Percentiles rank a stretch among this genome's conserved stretches.
Evolutionary conservation across 2,797 vertebrate genomes (phyloP).

Genomic region (Helostoma temminkii): DNA sequence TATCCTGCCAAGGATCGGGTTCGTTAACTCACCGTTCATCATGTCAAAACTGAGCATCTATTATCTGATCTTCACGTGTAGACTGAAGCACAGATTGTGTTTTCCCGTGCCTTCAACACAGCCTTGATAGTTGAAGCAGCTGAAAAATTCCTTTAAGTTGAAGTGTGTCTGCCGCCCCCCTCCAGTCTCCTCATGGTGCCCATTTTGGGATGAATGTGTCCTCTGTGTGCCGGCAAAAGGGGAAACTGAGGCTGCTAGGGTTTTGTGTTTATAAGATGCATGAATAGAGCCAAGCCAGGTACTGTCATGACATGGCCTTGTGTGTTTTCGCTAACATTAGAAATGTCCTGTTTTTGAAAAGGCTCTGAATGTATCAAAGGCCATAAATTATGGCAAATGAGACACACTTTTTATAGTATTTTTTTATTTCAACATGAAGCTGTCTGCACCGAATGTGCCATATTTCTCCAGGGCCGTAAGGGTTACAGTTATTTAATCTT

Average conservation of each 20-base stretch:
- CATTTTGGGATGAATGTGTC: constrained; percentile 81
- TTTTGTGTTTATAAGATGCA: constrained; percentile 68
- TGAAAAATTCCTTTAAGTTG: constrained; percentile 66
- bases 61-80: constrained; percentile 59
- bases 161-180: constrained; percentile 61
- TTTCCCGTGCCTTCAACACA: constrained; percentile 49
- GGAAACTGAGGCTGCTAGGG: constrained; percentile 56
- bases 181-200: constrained; percentile 65
- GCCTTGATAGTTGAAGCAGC: constrained; percentile 59
- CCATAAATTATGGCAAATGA: background rate
- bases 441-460: constrained; percentile 23
- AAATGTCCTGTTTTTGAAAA: constrained; percentile 39
- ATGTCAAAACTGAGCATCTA: constrained; percentile 65
- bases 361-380: constrained; percentile 1
- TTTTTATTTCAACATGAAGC: constrained; percentile 47
- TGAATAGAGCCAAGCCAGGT: constrained; percentile 73
- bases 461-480: constrained; percentile 22
- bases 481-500: constrained; percentile 32
- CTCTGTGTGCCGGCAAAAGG: constrained; percentile 77
- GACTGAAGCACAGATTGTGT: constrained; percentile 42
- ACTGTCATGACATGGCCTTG: constrained; percentile 45
- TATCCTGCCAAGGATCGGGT: constrained; percentile 53
- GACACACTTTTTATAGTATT: background rate
- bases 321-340: constrained; percentile 18
- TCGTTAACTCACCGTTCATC: constrained; percentile 66